Evolutionary conservation across 2,113 vertebrate species (phyloP).

Genomic region (Piprites chloris): DNA sequence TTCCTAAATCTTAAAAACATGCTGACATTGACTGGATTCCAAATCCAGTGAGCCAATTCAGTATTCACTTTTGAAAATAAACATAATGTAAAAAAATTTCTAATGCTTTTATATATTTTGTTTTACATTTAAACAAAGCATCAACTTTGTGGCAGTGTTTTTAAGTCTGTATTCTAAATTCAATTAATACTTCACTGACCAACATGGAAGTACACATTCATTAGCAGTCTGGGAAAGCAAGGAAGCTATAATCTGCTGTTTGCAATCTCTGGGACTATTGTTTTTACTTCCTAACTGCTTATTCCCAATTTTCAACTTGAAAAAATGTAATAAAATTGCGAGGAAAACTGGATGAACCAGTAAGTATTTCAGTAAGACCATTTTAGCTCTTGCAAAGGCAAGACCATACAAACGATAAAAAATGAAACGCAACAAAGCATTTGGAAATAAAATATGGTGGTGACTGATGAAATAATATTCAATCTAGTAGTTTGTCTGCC

Average conservation of each 20-base stretch:
- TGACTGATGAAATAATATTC: not conserved
- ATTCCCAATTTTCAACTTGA: not conserved
- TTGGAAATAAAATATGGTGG: not conserved
- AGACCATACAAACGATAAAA: not conserved
- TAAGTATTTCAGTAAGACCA: not conserved
- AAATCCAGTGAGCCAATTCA: not conserved
- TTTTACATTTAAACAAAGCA: not conserved
- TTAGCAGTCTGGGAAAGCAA: not conserved
- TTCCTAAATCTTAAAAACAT: not conserved
- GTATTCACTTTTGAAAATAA: not conserved
- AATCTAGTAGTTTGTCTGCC: not conserved
- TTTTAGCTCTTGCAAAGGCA: not conserved
- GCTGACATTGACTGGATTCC: not conserved
- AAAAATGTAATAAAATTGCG: not conserved
- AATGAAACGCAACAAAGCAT: not conserved
- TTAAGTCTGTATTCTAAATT: not conserved
- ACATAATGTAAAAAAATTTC: not conserved
- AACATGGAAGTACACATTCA: not conserved
- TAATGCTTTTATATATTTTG: not conserved
- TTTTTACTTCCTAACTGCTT: not conserved
- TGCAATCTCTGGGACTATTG: not conserved
- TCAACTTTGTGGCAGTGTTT: not conserved
- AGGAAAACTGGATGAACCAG: not conserved
- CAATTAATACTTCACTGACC: not conserved
- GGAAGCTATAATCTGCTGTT: not conserved